A percentile compares a stretch with the other conserved stretches of the same genome.
Conservation (phyloP, 2,113 vertebrate species). For the Mormoops blainvillei region DNA sequence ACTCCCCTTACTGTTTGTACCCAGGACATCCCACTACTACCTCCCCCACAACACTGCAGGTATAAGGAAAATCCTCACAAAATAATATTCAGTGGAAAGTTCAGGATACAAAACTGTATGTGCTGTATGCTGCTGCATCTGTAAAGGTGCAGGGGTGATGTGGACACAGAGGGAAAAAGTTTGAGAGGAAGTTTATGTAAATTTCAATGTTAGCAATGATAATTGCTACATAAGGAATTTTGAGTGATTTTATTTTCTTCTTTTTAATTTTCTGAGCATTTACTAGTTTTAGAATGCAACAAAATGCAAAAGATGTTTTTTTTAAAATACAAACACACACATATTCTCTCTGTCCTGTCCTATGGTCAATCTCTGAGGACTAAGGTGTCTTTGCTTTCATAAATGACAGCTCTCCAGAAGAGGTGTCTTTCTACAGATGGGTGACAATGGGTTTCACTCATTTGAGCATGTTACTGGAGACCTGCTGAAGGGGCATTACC, state of each 20-base stretch:
- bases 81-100: not conserved
- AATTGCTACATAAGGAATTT: not conserved
- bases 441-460: not conserved
- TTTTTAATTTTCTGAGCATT: constrained; percentile 25
- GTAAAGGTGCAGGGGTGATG: not conserved
- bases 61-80: not conserved
- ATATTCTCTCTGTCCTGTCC: not conserved
- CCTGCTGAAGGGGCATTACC: not conserved
- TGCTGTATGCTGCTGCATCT: not conserved
- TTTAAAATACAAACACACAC: not conserved
- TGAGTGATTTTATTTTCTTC: not conserved
- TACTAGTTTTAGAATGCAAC: not conserved
- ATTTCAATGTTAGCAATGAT: not conserved
- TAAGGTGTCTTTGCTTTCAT: not conserved
- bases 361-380: not conserved
- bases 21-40: not conserved
- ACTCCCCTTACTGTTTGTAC: not conserved
- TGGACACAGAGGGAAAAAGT: not conserved
- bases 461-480: not conserved
- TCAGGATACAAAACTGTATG: not conserved
- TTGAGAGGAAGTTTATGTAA: not conserved
- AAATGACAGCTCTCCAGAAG: not conserved
- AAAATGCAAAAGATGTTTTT: not conserved
- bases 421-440: not conserved
- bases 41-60: not conserved